phyloP scores from a whole-genome alignment of 2,113 vertebrate species.

The Paradisaea rubra region DNA sequence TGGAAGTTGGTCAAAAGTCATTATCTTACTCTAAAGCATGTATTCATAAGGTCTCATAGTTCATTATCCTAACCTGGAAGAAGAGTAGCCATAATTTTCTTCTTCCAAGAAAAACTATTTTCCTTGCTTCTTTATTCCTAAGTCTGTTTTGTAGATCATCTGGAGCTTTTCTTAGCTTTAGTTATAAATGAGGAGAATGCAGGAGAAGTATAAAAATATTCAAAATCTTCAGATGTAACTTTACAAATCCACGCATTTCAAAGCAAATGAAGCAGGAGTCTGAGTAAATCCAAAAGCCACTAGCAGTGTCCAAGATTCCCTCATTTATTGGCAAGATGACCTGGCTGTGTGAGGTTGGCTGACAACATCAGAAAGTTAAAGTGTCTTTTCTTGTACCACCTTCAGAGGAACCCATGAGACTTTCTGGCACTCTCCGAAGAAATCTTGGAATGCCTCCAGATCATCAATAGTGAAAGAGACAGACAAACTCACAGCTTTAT shows the following conservation, averaged over 20 bases:
- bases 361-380: conserved; percentile 33
- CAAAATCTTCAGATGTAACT: not conserved
- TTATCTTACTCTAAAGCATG: not conserved
- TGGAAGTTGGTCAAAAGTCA: not conserved
- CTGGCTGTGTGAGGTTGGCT: conserved; percentile 21
- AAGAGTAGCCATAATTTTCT: not conserved
- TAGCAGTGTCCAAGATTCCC: conserved; percentile 17
- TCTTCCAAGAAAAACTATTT: not conserved
- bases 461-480: not conserved
- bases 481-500: not conserved
- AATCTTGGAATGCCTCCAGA: not conserved
- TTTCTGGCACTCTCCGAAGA: not conserved
- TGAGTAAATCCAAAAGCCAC: conserved; percentile 5
- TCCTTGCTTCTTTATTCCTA: not conserved
- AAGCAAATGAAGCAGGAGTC: not conserved
- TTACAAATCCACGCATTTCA: conserved; percentile 16
- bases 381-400: conserved; percentile 25
- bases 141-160: not conserved
- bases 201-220: not conserved
- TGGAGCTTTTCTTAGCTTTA: not conserved
- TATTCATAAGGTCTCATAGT: not conserved
- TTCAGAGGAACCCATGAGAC: conserved; percentile 11
- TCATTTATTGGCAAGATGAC: conserved; percentile 36
- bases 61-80: not conserved
- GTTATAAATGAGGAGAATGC: not conserved